Conservation (phyloP, 2,797 vertebrate genomes). For the Melanotaenia boesemani region DNA sequence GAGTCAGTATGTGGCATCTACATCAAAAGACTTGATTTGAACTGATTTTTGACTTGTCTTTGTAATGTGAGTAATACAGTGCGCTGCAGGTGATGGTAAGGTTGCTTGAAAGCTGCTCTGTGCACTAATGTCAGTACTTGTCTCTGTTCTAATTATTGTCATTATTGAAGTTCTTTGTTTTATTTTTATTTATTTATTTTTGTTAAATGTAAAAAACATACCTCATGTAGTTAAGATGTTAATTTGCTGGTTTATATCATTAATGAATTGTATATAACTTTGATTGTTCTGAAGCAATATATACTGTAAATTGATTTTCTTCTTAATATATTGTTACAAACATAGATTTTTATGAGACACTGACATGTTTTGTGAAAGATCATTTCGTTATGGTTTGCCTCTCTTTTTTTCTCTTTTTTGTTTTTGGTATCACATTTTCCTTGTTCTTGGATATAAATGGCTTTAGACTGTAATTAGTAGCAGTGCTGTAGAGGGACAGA, state of each 20-base stretch:
- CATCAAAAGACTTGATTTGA: slow-evolving; percentile 31
- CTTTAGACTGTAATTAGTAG: slow-evolving; percentile 81
- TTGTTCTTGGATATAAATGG: slow-evolving; percentile 65
- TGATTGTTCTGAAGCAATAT: slow-evolving; percentile 86
- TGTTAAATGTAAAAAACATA: slow-evolving; percentile 78
- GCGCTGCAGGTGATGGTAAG: slow-evolving; percentile 30
- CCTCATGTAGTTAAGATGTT: slow-evolving; percentile 83
- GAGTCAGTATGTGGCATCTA: slow-evolving; percentile 47
- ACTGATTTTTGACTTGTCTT: slow-evolving; percentile 33
- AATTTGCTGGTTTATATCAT: slow-evolving; percentile 68
- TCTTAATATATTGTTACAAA: slow-evolving; percentile 71
- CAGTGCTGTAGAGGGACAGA: slow-evolving; percentile 71
- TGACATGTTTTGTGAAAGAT: slow-evolving; percentile 58
- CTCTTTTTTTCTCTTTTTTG: slow-evolving; percentile 36
- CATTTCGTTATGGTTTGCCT: slow-evolving; percentile 55
- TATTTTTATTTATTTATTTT: slow-evolving; percentile 28
- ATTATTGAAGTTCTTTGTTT: no score
- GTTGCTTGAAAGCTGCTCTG: slow-evolving; percentile 46
- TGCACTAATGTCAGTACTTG: slow-evolving; percentile 37
- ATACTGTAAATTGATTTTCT: slow-evolving; percentile 75
- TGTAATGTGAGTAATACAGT: slow-evolving; percentile 32
- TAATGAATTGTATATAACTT: slow-evolving; percentile 70
- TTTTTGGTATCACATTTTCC: slow-evolving; percentile 52
- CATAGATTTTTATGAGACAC: slow-evolving; percentile 76
- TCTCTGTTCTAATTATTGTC: slow-evolving; percentile 27